These are phyloP conservation scores for Halcyon leucocephala DNA, from an alignment of 2,797 vertebrate genomes.

Conservation along the genomic window DNA sequence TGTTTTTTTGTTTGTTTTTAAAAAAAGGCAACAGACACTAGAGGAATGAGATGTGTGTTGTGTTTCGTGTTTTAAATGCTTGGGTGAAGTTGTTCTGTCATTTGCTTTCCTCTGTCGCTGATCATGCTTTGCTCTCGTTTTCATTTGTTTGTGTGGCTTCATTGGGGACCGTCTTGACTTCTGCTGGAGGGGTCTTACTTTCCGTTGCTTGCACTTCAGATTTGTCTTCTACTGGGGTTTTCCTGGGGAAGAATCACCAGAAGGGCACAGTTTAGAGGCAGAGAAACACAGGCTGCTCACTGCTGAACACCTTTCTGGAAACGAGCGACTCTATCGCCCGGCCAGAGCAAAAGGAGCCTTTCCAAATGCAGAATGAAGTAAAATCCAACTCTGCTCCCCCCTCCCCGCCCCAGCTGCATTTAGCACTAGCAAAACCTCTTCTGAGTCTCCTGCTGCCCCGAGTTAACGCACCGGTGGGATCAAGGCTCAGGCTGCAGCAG, in stretches of 20 bases:
- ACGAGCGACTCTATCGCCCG: fast-evolving
- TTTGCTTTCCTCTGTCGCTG: slow-evolving; percentile 69
- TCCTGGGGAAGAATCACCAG: slow-evolving; percentile 81
- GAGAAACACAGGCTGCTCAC: fast-evolving
- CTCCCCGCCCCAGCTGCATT: fast-evolving
- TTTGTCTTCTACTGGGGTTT: slow-evolving; percentile 86
- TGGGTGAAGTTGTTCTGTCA: slow-evolving; percentile 84
- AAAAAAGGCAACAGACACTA: slow-evolving; percentile 93
- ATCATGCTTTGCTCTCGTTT: slow-evolving; percentile 94
- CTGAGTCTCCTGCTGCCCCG: background rate
- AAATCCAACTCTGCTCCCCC: background rate
- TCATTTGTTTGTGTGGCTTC: slow-evolving; percentile 90
- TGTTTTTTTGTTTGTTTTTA: slow-evolving; percentile 64
- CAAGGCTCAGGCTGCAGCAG: background rate
- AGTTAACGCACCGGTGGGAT: background rate
- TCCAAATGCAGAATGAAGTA: fast-evolving
- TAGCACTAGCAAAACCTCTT: fast-evolving
- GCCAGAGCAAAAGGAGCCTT: background rate
- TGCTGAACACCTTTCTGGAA: fast-evolving
- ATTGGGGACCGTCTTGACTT: slow-evolving; percentile 88
- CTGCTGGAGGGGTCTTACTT: slow-evolving; percentile 83
- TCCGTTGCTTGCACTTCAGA: slow-evolving; percentile 83
- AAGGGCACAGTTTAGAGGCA: slow-evolving; percentile 43
- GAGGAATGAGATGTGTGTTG: slow-evolving; percentile 84
- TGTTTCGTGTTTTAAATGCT: slow-evolving; percentile 75